phyloP scores from a whole-genome alignment of 2,797 vertebrate genomes.

The Bradypodion ventrale region DNA sequence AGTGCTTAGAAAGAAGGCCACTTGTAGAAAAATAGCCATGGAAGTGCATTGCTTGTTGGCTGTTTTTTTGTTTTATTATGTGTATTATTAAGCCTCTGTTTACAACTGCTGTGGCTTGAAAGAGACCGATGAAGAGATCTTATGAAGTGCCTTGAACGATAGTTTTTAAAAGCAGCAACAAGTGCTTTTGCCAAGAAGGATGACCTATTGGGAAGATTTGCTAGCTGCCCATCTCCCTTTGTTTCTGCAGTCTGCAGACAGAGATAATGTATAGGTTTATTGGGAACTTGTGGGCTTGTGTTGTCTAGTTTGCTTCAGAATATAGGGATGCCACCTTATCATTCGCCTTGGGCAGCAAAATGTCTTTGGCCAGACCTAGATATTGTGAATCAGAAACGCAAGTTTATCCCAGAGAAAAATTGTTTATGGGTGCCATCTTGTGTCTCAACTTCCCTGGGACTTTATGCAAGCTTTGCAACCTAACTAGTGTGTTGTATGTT shows the following conservation, averaged over 20 bases:
- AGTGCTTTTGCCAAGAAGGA: conserved; percentile 45
- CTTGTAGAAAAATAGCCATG: conserved; percentile 26
- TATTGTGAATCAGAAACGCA: background rate
- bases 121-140: conserved; percentile 65
- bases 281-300: background rate
- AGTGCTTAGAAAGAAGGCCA: conserved; percentile 25
- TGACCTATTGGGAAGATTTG: conserved; percentile 48
- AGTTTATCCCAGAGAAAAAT: background rate
- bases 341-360: background rate
- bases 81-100: conserved; percentile 4
- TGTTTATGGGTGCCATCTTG: background rate
- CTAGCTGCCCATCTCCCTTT: background rate
- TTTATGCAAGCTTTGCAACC: background rate
- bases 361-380: background rate
- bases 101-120: conserved; percentile 34
- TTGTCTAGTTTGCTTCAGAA: background rate
- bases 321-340: background rate
- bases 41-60: background rate
- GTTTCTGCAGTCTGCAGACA: conserved; percentile 31
- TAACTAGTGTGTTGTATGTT: conserved; percentile 3
- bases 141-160: conserved; percentile 72
- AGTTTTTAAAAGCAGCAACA: conserved; percentile 27
- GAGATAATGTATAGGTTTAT: conserved; percentile 11
- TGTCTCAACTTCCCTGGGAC: rapidly evolving
- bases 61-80: background rate